Base-by-base conservation (phyloP, 2,113 vertebrate genomes). In the Anas platyrhynchos region DNA sequence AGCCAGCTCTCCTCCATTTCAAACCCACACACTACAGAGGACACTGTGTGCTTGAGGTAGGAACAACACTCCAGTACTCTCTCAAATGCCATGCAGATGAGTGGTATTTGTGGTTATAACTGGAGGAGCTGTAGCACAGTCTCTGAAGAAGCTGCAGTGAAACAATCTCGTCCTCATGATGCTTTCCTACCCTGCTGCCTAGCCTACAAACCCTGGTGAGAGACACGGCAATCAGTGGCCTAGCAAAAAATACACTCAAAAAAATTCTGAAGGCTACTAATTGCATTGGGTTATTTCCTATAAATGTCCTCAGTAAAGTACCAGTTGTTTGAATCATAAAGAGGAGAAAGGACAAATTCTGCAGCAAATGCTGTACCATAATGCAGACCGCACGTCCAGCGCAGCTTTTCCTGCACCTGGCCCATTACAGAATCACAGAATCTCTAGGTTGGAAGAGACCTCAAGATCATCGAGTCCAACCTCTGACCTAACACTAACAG, bases 221-320 rank as follows among this genome's bases (percentile, higher is more conserved):
- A 48, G 34, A 76, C 38, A 56, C 15, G 26, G 68, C 73, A 46
- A 55, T 0, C 26, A 26, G 20, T 2, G 11, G n/a, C n/a, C 61
- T 41, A 59, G n/a, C 14, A 71, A 91, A 62, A 56, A 84, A 86
- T 34, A 67, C 5, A 34, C 41, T 48, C 55, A 16, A 32, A 34
- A 56, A 69, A 34, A 6, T 3, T 6, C 68, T 20, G 46, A 76
- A 58, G 31, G 31, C 29, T 11, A 29, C 22, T 1, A 41, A 79
- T 11, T 46, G 16, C 1, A 25, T 3, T 5, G 26, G 27, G 20
- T 46, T 46, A 58, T 44, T 83, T 29, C 69, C 31, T 48, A 36
- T 26, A 55, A 52, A 63, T 1, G 14, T 1, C 32, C 8, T 32
- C 21, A 13, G 14, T 1, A 55, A 55, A 1, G 2, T 7, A 34